A percentile compares a stretch with the other conserved stretches of the same genome.
Conservation (phyloP, 2,888 invertebrate species). For the Ophraella communa region DNA sequence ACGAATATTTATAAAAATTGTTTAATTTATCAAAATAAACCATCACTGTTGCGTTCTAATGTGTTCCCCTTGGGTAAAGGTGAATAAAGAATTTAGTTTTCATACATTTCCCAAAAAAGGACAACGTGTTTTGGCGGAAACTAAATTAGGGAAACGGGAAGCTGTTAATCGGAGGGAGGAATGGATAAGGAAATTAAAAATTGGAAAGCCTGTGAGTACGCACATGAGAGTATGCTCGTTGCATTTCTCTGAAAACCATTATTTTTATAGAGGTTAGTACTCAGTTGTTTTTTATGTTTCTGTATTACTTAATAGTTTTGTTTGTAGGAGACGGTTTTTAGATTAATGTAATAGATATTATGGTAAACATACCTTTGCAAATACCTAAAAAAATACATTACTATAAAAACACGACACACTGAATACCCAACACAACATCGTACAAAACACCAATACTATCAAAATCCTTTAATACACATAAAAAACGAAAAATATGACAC, state of each 20-base stretch:
- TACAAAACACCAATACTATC: neutral
- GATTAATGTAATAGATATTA: no score
- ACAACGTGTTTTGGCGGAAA: conserved; percentile 6
- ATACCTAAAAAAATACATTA: no score
- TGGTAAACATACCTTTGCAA: no score
- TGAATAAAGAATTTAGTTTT: conserved; percentile 1
- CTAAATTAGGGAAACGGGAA: conserved; percentile 4
- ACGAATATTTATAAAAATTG: no score
- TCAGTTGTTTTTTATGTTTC: no score
- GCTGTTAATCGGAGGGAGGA: conserved; percentile 1
- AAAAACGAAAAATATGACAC: no score
- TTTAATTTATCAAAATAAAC: conserved; percentile 2
- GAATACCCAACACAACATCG: neutral
- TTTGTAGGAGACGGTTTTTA: no score
- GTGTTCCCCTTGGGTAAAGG: conserved; percentile 1
- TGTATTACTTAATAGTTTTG: no score
- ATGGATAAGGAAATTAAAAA: neutral
- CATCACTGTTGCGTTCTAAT: conserved; percentile 1
- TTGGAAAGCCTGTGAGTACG: no score
- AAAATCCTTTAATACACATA: neutral
- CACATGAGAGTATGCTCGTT: no score
- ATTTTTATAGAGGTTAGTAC: no score
- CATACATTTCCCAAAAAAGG: neutral
- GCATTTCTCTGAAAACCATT: no score
- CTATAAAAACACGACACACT: neutral